phyloP scores from a whole-genome alignment of 2,888 invertebrate species.

The Cryptus armator region DNA sequence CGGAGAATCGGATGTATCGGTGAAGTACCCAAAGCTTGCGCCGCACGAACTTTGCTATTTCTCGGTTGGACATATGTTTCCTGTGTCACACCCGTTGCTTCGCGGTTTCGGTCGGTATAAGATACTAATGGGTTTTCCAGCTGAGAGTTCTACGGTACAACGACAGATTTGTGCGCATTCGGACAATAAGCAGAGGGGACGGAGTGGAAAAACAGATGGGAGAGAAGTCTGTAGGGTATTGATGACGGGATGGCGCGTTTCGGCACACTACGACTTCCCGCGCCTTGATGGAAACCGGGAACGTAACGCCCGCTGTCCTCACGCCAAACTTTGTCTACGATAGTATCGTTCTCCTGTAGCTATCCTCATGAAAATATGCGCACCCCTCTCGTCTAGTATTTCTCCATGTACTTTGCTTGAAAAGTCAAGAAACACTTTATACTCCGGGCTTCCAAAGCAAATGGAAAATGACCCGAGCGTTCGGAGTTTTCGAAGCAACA shows the following conservation, averaged over 20 bases:
- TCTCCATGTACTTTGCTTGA: too few relatives aligned
- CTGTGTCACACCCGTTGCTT: conserved; percentile 7
- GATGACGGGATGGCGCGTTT: conserved; percentile 40
- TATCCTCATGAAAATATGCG: neutral
- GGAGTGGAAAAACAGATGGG: conserved; percentile 53
- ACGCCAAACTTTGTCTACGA: conserved; percentile 5
- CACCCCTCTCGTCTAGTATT: too few relatives aligned
- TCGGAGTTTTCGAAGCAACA: too few relatives aligned
- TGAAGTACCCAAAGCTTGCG: neutral
- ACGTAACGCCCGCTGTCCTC: conserved; percentile 1
- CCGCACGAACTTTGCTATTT: neutral
- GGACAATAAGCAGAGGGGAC: conserved; percentile 38
- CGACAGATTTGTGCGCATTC: conserved; percentile 66
- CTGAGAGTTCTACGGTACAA: conserved; percentile 27
- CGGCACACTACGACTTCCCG: conserved; percentile 11
- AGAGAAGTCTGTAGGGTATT: conserved; percentile 43
- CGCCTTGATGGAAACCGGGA: conserved; percentile 21
- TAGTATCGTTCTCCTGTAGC: neutral
- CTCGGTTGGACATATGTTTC: neutral
- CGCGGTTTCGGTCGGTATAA: neutral
- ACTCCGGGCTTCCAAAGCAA: too few relatives aligned
- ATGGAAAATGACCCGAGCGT: too few relatives aligned
- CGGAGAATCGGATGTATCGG: neutral
- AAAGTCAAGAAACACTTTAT: too few relatives aligned
- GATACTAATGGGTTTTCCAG: conserved; percentile 47